Percentiles rank a stretch among this genome's conserved stretches.
phyloP scores from a whole-genome alignment of 2,113 vertebrate species.

The Siniperca knerii region DNA sequence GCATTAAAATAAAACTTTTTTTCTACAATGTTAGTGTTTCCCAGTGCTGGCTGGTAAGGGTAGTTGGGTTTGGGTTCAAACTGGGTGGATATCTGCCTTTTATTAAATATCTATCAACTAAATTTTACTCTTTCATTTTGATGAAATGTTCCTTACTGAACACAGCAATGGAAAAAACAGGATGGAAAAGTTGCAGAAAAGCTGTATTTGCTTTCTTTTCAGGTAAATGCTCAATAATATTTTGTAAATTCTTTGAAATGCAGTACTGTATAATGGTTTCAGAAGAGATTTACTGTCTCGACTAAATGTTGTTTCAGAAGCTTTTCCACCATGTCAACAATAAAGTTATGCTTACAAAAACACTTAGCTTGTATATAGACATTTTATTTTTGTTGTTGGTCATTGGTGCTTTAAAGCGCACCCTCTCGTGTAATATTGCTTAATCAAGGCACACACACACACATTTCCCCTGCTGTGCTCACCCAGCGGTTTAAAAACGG shows the following conservation, averaged over 20 bases:
- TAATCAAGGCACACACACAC: not conserved
- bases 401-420: too few species aligned
- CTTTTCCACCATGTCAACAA: not conserved
- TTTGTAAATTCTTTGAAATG: not conserved
- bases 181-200: not conserved
- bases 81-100: not conserved
- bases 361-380: too few species aligned
- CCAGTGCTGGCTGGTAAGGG: not conserved
- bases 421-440: too few species aligned
- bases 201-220: not conserved
- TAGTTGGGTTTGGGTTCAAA: not conserved
- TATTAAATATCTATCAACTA: not conserved
- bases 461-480: not conserved
- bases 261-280: not conserved
- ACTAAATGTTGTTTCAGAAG: not conserved
- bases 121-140: not conserved
- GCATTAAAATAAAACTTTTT: not conserved
- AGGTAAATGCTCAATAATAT: not conserved
- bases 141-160: not conserved
- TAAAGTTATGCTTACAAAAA: not conserved
- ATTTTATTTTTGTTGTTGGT: too few species aligned
- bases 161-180: not conserved
- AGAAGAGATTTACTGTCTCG: not conserved
- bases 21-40: not conserved
- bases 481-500: not conserved